Evolutionary conservation across 2,797 vertebrate genomes (phyloP).

Genomic region (Chaetodon trifasciatus): DNA sequence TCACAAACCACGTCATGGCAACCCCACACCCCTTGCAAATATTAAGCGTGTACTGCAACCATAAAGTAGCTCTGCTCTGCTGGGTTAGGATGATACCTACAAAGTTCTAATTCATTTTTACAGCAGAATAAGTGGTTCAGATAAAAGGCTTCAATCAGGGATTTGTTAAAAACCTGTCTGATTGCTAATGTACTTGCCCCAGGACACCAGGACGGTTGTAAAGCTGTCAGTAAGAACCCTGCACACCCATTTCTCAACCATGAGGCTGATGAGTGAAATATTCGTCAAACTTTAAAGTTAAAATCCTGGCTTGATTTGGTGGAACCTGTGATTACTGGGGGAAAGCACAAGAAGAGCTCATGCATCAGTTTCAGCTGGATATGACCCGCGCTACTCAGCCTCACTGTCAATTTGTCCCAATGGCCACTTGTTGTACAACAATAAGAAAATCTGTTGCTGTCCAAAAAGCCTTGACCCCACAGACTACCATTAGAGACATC

Average conservation of each 20-base stretch:
- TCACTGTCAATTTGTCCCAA: not conserved
- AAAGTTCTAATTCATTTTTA: not conserved
- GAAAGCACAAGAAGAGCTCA: not conserved
- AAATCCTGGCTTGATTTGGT: not conserved
- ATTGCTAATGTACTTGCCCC: not conserved
- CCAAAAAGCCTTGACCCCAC: not conserved
- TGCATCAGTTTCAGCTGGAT: not conserved
- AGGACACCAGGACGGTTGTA: not conserved
- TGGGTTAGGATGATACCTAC: not conserved
- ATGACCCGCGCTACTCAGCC: no score
- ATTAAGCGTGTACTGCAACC: not conserved
- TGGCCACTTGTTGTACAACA: not conserved
- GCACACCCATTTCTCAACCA: not conserved
- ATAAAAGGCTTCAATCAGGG: slow-evolving; percentile 10
- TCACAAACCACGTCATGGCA: not conserved
- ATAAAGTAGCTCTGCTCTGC: not conserved
- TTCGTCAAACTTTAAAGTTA: not conserved
- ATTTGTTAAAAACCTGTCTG: slow-evolving; percentile 5
- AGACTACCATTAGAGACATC: not conserved
- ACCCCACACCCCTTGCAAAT: not conserved
- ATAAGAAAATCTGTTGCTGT: not conserved
- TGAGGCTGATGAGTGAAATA: not conserved
- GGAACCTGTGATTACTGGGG: not conserved
- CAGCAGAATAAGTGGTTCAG: not conserved
- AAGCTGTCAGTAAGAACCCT: slow-evolving; percentile 3